phyloP scores from a whole-genome alignment of 2,113 vertebrate genomes.

The Alexandromys fortis region DNA sequence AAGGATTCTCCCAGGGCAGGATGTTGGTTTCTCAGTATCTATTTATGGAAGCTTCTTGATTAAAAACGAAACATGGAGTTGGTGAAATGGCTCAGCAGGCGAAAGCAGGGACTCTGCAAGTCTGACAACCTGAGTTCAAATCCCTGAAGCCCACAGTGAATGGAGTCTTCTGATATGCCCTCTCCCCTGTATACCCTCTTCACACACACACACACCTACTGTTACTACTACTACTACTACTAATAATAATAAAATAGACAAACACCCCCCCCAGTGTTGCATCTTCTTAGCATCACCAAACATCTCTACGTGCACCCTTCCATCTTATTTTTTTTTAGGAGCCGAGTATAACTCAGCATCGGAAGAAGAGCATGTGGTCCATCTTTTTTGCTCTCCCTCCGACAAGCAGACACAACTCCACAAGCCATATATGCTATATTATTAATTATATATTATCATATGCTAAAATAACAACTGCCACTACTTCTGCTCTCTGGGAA shows the following conservation, averaged over 20 bases:
- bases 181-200: no score
- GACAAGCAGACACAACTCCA: slow-evolving; percentile 32
- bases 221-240: not conserved
- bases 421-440: not conserved
- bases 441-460: not conserved
- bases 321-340: slow-evolving; percentile 13
- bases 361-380: not conserved
- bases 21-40: not conserved
- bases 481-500: slow-evolving; percentile 10
- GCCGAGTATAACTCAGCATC: not conserved
- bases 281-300: not conserved
- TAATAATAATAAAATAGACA: not conserved
- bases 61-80: not conserved
- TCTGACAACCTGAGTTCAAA: not conserved
- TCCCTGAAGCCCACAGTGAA: not conserved
- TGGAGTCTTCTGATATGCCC: not conserved
- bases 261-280: not conserved
- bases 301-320: not conserved
- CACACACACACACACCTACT: not conserved
- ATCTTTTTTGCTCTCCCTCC: not conserved
- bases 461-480: not conserved
- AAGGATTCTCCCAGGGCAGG: not conserved
- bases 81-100: not conserved
- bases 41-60: not conserved
- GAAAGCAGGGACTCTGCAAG: not conserved